phyloP scores from a whole-genome alignment of 2,888 invertebrate genomes.

The Actias luna region DNA sequence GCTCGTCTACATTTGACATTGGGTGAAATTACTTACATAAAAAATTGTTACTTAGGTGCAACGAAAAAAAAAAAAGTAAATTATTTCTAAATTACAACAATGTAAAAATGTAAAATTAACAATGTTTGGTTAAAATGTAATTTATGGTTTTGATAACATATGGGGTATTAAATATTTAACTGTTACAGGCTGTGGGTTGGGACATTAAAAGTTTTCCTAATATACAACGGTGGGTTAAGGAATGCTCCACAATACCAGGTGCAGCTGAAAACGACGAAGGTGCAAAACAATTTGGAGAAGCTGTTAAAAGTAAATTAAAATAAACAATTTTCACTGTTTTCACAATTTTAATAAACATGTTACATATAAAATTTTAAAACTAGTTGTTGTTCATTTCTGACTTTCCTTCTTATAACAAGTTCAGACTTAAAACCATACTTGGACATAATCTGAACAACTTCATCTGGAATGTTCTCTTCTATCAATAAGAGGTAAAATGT shows the following conservation, averaged over 20 bases:
- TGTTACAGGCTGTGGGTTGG: slow-evolving; percentile 81
- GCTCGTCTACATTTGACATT: too few relatives aligned
- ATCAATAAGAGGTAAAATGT: slow-evolving; percentile 94
- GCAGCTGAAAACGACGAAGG: slow-evolving; percentile 83
- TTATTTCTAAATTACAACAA: too few relatives aligned
- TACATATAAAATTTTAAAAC: slow-evolving; percentile 84
- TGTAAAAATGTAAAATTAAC: too few relatives aligned
- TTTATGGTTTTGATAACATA: neutral
- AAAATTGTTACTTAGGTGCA: too few relatives aligned
- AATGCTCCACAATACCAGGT: slow-evolving; percentile 81
- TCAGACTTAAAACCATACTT: slow-evolving; percentile 81
- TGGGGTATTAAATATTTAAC: neutral
- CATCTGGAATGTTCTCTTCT: slow-evolving; percentile 92
- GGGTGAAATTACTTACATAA: too few relatives aligned
- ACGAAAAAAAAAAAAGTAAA: too few relatives aligned
- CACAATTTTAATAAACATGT: slow-evolving; percentile 28
- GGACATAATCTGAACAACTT: slow-evolving; percentile 84
- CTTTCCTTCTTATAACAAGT: slow-evolving; percentile 86
- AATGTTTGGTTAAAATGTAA: neutral
- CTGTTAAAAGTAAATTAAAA: slow-evolving; percentile 77
- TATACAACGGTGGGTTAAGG: slow-evolving; percentile 81
- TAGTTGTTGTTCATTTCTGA: slow-evolving; percentile 93
- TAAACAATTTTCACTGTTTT: slow-evolving; percentile 34
- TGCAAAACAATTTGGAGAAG: slow-evolving; percentile 80
- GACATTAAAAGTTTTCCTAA: slow-evolving; percentile 80